These are phyloP conservation scores for Hipparchia sbordonii DNA, from an alignment of 2,888 invertebrate species.

Conservation along the genomic window DNA sequence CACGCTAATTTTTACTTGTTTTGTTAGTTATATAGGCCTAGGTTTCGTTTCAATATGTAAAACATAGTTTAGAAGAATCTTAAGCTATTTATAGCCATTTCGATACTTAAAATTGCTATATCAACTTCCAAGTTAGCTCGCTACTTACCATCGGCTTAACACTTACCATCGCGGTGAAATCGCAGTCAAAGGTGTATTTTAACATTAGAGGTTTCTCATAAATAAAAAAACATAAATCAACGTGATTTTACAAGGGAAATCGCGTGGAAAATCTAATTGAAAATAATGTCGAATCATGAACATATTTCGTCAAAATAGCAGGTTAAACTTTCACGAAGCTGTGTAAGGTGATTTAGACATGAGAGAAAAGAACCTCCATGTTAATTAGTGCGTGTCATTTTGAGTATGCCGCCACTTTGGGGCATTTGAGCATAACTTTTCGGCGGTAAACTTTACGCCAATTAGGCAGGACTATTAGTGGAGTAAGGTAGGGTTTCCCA, in stretches of 20 bases:
- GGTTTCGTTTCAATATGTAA: no score
- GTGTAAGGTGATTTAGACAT: constrained; percentile 15
- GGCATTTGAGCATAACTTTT: constrained; percentile 22
- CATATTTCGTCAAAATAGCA: neutral
- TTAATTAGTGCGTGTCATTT: constrained; percentile 21
- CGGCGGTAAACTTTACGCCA: constrained; percentile 22
- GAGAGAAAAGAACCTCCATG: constrained; percentile 17
- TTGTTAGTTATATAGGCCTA: no score
- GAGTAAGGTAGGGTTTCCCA: neutral
- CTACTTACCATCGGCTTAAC: no score
- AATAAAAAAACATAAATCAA: neutral
- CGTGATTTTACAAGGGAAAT: neutral
- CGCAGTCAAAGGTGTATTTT: no score
- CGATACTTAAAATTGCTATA: no score
- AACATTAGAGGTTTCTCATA: no score
- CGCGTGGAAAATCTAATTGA: neutral
- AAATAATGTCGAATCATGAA: neutral
- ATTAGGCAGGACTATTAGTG: constrained; percentile 21
- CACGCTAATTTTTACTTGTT: neutral
- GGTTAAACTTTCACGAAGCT: neutral
- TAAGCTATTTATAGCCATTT: no score
- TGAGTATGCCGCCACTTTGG: constrained; percentile 19
- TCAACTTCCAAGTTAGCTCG: no score
- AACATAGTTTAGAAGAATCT: no score
- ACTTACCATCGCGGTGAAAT: no score